A percentile compares a stretch with the other conserved stretches of the same genome.
phyloP scores from a whole-genome alignment of 2,888 invertebrate species.

The Alloplasta piceator region DNA sequence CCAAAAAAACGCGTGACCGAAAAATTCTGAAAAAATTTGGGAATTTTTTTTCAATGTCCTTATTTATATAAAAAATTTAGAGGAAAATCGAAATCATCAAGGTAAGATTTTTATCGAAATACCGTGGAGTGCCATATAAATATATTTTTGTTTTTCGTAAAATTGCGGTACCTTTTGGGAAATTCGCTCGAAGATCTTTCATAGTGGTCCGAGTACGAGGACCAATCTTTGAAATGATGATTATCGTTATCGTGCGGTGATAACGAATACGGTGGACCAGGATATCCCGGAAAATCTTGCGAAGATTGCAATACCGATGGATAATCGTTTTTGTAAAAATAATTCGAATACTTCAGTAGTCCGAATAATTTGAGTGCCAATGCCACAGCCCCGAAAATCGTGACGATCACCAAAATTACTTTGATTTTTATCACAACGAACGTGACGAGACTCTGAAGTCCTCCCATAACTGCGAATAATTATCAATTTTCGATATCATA shows the following conservation, averaged over 20 bases:
- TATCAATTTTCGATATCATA: neutral
- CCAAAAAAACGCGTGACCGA: too few relatives aligned
- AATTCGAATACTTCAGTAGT: conserved; percentile 57
- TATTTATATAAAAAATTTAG: too few relatives aligned
- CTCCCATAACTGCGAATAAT: conserved; percentile 73
- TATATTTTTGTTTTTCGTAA: too few relatives aligned
- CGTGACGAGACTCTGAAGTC: conserved; percentile 72
- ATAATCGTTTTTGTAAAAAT: conserved; percentile 62
- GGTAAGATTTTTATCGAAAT: too few relatives aligned
- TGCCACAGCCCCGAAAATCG: conserved; percentile 70
- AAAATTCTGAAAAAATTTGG: too few relatives aligned
- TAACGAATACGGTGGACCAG: conserved; percentile 33
- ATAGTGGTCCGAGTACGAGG: conserved; percentile 42
- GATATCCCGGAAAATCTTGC: conserved; percentile 49
- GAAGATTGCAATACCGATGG: conserved; percentile 41
- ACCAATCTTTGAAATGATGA: conserved; percentile 64
- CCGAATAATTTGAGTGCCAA: conserved; percentile 70
- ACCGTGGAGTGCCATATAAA: too few relatives aligned
- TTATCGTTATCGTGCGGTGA: conserved; percentile 52
- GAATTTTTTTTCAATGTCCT: too few relatives aligned
- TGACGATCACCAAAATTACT: conserved; percentile 71
- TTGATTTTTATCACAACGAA: conserved; percentile 75
- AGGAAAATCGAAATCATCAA: too few relatives aligned
- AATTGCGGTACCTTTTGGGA: conserved; percentile 12
- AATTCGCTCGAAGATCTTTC: conserved; percentile 50